Conservation (phyloP, 2,797 vertebrate genomes). For the Rhodeus uyekii region DNA sequence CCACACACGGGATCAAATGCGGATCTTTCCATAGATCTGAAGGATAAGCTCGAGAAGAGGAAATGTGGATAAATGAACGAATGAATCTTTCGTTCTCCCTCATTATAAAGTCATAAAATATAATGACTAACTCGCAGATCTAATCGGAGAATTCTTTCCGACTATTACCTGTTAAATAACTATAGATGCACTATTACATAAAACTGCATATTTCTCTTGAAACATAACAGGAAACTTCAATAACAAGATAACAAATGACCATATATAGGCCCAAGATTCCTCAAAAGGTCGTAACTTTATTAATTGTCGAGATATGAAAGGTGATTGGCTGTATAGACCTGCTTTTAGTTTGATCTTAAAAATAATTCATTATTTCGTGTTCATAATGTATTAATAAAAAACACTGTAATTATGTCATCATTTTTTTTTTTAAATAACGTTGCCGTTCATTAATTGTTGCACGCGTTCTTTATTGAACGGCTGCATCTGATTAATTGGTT, state of each 20-base stretch:
- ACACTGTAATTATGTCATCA: not conserved
- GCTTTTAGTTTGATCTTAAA: not conserved
- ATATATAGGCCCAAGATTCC: not conserved
- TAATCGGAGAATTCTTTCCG: conserved; percentile 33
- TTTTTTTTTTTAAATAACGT: not conserved
- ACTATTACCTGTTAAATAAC: conserved; percentile 7
- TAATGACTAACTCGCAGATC: conserved; percentile 27
- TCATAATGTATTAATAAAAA: not conserved
- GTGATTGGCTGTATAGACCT: not conserved
- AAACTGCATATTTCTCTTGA: not conserved
- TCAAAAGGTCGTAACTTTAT: not conserved
- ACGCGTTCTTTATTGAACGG: not conserved
- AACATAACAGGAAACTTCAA: not conserved
- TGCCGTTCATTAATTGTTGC: not conserved
- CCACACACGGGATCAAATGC: not conserved
- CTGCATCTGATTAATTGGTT: not conserved
- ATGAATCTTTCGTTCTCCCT: not conserved
- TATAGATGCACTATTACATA: not conserved
- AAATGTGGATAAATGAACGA: not conserved
- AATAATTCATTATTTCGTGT: not conserved
- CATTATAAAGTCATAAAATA: not conserved
- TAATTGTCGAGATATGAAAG: not conserved
- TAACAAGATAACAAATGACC: not conserved
- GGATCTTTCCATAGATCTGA: not conserved
- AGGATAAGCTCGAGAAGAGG: not conserved